phyloP scores from a whole-genome alignment of 1,140 invertebrate genomes.

The Rhyacophila brunnea region DNA sequence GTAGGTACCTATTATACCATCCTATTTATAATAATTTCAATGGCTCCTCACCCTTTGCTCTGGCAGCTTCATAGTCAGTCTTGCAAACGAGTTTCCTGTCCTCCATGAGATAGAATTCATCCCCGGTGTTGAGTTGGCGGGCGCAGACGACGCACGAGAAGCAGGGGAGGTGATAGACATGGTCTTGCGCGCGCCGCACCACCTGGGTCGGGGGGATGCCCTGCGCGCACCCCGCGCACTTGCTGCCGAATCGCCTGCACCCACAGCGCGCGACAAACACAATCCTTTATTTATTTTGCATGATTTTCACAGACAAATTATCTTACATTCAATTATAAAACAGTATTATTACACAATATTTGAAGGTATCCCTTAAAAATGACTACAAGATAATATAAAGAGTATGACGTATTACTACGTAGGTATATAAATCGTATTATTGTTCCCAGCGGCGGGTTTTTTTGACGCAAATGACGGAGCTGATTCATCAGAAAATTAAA shows the following conservation, averaged over 20 bases:
- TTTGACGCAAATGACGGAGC: no score
- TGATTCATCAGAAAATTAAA: no score
- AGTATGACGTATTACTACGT: no score
- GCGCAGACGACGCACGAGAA: constrained; percentile 96
- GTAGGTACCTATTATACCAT: no score
- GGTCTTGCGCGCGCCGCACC: constrained; percentile 88
- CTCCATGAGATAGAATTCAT: constrained; percentile 98
- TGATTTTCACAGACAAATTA: background rate
- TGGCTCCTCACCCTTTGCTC: constrained; percentile 75
- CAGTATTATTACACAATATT: no score
- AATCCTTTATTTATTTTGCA: constrained; percentile 26
- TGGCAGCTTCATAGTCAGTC: constrained; percentile 93
- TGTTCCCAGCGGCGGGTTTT: no score
- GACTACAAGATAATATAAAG: no score
- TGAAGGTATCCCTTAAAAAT: no score
- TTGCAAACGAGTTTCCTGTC: constrained; percentile 97
- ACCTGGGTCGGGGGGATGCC: constrained; percentile 96
- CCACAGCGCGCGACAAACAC: constrained; percentile 22
- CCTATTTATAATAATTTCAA: no score
- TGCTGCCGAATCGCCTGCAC: constrained; percentile 91
- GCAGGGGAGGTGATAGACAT: constrained; percentile 97
- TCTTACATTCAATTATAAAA: no score
- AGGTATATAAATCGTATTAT: no score
- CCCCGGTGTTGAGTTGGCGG: constrained; percentile 92
- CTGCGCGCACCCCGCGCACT: constrained; percentile 94